phyloP scores from a whole-genome alignment of 2,797 vertebrate genomes.

The Taeniopygia guttata region DNA sequence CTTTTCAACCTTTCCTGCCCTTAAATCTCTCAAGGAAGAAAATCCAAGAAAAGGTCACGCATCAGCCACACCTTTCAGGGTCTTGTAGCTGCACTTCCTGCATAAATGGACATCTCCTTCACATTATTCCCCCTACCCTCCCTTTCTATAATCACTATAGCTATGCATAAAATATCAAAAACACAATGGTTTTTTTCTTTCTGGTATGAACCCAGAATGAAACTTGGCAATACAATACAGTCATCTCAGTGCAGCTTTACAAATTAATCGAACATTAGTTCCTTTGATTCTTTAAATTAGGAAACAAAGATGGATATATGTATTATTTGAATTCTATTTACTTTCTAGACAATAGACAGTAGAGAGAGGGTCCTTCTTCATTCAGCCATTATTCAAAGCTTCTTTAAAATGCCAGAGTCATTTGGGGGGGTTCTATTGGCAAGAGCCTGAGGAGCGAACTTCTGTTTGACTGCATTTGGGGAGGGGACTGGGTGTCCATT shows the following conservation, averaged over 20 bases:
- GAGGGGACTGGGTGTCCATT: not conserved
- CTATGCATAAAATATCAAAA: conserved; percentile 44
- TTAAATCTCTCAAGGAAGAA: conserved; percentile 65
- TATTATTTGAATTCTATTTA: conserved; percentile 1
- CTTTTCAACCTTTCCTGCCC: conserved; percentile 59
- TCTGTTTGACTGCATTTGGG: not conserved
- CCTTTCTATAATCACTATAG: conserved; percentile 35
- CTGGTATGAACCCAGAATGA: conserved; percentile 18
- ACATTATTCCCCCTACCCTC: not conserved
- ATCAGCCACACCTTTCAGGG: conserved; percentile 67
- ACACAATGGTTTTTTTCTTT: not conserved
- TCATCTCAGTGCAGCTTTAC: not conserved
- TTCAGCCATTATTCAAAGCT: not conserved
- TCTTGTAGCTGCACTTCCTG: conserved; percentile 40
- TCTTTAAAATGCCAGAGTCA: not conserved
- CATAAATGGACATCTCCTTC: conserved; percentile 52
- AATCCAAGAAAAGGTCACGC: conserved; percentile 68
- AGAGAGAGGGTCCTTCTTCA: not conserved
- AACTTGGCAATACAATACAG: conserved; percentile 25
- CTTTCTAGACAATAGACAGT: not conserved
- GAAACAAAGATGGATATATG: conserved; percentile 27
- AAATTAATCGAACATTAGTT: conserved; percentile 43
- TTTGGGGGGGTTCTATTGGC: not conserved
- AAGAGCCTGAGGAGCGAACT: not conserved
- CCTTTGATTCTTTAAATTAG: conserved; percentile 36